Conservation (phyloP, 23 tunicate species). For the Oikopleura dioica region DNA sequence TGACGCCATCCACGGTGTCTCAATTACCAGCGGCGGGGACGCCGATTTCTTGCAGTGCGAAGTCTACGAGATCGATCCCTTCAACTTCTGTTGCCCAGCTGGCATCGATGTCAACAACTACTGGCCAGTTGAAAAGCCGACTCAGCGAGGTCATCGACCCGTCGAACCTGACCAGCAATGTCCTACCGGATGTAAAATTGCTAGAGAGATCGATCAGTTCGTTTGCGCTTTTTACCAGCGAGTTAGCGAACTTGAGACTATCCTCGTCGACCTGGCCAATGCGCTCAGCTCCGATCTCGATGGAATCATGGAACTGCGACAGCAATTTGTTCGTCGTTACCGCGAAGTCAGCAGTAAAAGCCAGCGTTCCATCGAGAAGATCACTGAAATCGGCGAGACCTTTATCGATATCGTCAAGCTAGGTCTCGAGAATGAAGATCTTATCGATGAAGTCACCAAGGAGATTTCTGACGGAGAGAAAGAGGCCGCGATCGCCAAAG, state of each 20-base stretch:
- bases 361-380: not conserved
- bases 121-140: not conserved
- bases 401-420: not conserved
- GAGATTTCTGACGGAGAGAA: not conserved
- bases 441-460: not conserved
- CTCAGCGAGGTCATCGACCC: not conserved
- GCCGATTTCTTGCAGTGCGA: no score
- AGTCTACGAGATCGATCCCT: slow-evolving; percentile 1
- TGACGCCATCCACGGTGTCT: not conserved
- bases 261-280: not conserved
- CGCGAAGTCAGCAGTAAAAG: not conserved
- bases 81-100: slow-evolving; percentile 6
- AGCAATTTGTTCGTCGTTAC: slow-evolving; percentile 3
- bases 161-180: not conserved
- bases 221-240: not conserved
- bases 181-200: slow-evolving; percentile 3
- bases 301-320: not conserved
- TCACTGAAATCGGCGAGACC: not conserved
- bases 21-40: no score
- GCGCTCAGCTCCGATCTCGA: not conserved
- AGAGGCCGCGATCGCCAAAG: not conserved
- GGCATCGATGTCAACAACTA: not conserved
- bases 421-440: not conserved
- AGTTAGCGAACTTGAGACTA: not conserved
- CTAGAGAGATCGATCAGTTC: not conserved